phyloP scores from a whole-genome alignment of 2,888 invertebrate genomes.

The Acanthococcus lagerstroemiae region DNA sequence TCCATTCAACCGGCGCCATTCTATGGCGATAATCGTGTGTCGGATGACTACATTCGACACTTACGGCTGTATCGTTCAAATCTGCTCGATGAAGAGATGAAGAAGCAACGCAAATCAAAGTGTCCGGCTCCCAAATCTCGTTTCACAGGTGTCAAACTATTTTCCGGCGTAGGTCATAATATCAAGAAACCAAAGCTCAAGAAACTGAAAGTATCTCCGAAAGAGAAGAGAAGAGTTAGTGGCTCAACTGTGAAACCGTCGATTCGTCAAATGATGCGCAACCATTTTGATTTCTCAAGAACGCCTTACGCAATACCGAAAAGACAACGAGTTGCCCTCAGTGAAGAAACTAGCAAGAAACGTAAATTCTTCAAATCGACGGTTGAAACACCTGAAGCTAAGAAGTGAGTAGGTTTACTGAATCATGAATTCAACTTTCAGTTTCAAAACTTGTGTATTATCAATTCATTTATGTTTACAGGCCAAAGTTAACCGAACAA shows the following conservation, averaged over 20 bases:
- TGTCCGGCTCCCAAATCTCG: no score
- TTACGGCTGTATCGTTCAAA: constrained; percentile 8
- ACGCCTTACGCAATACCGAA: constrained; percentile 8
- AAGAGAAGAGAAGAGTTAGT: background rate
- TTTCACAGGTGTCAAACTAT: no score
- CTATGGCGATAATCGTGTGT: constrained; percentile 10
- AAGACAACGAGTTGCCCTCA: constrained; percentile 8
- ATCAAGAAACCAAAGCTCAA: constrained; percentile 15
- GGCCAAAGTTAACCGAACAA: background rate
- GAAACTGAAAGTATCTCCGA: background rate
- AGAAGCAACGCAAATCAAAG: no score
- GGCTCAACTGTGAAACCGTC: background rate
- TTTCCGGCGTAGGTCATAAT: constrained; percentile 21
- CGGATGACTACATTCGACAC: constrained; percentile 9
- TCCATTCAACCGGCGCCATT: constrained; percentile 5
- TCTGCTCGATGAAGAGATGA: no score
- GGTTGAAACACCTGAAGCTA: background rate
- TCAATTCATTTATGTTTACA: background rate
- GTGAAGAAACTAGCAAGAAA: constrained; percentile 3
- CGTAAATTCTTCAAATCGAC: constrained; percentile 28
- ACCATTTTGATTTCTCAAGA: constrained; percentile 25
- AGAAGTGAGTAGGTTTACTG: constrained; percentile 5
- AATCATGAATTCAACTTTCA: background rate
- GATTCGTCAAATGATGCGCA: constrained; percentile 1
- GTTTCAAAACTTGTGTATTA: background rate